Evolutionary conservation across 2,797 vertebrate species (phyloP).

Genomic region (Xenops minutus): DNA sequence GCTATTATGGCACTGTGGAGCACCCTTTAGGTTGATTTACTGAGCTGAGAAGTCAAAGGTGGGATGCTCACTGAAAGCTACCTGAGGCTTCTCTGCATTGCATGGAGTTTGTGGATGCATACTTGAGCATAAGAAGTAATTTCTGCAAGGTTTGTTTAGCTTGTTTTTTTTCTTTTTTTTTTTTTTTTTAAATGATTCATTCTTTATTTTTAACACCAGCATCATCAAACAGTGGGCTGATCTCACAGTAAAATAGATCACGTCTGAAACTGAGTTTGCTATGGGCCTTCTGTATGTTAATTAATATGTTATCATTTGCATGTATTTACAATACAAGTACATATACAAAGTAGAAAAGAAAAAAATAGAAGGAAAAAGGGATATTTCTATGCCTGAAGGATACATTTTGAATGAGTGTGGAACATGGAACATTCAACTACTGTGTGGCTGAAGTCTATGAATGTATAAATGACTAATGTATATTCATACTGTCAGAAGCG

Average conservation of each 20-base stretch:
- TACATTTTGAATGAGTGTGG: background rate
- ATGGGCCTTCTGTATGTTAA: background rate
- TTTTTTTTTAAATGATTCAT: background rate
- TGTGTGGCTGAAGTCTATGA: background rate
- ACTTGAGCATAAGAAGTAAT: background rate
- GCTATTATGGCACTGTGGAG: background rate
- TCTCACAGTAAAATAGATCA: background rate
- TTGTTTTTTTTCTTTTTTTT: background rate
- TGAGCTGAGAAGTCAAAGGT: background rate
- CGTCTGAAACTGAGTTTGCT: background rate
- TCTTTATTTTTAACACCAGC: background rate
- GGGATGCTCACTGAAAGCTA: background rate
- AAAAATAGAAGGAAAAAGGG: background rate
- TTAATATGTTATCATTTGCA: background rate
- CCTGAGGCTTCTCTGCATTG: background rate
- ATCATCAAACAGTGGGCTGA: background rate
- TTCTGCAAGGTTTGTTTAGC: background rate
- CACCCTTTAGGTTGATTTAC: constrained; percentile 20
- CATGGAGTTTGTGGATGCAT: background rate
- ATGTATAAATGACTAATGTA: constrained; percentile 18
- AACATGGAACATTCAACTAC: background rate
- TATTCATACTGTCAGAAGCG: constrained; percentile 25
- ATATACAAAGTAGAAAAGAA: background rate
- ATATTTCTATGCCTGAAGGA: background rate
- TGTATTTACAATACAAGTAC: background rate